Evolutionary conservation across 2,888 invertebrate genomes (phyloP), one percentile per base, ranked within the genome.

Genomic region (Drosophila basisetae): DNA sequence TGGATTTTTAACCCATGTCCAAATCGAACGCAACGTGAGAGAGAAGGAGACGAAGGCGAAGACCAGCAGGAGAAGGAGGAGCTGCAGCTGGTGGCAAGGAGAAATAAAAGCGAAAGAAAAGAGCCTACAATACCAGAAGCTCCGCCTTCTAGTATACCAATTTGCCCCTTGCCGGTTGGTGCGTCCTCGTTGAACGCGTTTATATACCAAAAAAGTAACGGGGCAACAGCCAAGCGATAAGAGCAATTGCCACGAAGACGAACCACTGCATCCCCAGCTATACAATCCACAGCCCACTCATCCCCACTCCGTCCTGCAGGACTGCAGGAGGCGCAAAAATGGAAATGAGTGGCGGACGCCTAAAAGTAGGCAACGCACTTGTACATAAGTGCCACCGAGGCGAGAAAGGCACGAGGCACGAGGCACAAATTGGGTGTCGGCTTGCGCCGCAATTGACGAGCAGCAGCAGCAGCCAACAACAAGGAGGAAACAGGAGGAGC

Each of bases 301-400:
- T 31, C 47, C 49, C 10, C 35, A 9, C n/a, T 50, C 3, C 18
- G 37, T 5, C 2, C 35, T n/a, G 69, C 37, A 16, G 33, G 69
- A 77, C 30, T 31, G 69, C 25, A 18, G 22, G 69, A 77, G 80
- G 80, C 80, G 71, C 61, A 74, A 70, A 70, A 68, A 73, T 72
- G 89, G 78, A 80, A 88, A 86, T 86, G 86, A 84, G 86, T 85
- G 83, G 82, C 80, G 73, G 64, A 64, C 80, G 86, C 86, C 84
- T 79, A 82, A 89, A 89, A 86, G 84, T 86, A 86, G 89, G 89
- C 84, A 84, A 74, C 76, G 68, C 72, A 73, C 76, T 85, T 79
- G 76, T 83, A 85, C 76, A 83, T 85, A 85, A 80, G 84, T 70
- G 73, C 39, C 47, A 47, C 30, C 47, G 50, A 39, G 47, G 52